Evolutionary conservation across 1,140 invertebrate genomes (phyloP), one percentile per base, ranked within the genome.

Genomic region (Platorchestia sp.): DNA sequence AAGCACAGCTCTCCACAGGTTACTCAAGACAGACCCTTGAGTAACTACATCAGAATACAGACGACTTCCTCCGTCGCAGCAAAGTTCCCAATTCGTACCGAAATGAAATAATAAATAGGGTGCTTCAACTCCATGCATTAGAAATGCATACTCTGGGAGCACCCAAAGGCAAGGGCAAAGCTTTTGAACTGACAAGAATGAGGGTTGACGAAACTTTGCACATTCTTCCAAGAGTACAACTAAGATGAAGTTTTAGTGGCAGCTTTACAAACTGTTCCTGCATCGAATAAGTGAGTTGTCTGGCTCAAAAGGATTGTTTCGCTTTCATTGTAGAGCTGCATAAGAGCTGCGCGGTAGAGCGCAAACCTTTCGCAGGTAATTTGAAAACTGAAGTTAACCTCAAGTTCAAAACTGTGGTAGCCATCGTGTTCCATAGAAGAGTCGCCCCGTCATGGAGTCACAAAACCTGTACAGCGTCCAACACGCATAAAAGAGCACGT

Each of bases 11-110:
- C 41, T 89, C 87, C 43, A 41, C n/a, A 89, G 87, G 42, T 89
- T 89, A 41, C 87, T 89, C 41, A 41, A 89, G 87, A 42, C 41
- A 16, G 14, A 89, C 41, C 43, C 87, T 43, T 89, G 87, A 44
- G 87, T 89, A 14, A 89, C 87, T 5, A 89, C 87, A 89, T 89
- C 87, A 89, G 87, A 89, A 89, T 89, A 89, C 87, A 89, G 43
- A 89, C 87, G 87, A 89, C 87, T 89, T 89, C 43, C 43, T 44
- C 42, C 43, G 87, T 42, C 87, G n/a, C 41, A 42, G 87, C 87
- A 89, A 89, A 89, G 36, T 89, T 89, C 36, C 87, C 87, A 89
- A 89, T 89, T 89, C 43, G n/a, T 89, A 44, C 87, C 7, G 41
- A 89, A 89, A 89, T 89, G 87, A 89, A 89, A 42, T 42, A 89